Evolutionary conservation across 2,888 invertebrate species (phyloP).

Genomic region (Acrobasis repandana): DNA sequence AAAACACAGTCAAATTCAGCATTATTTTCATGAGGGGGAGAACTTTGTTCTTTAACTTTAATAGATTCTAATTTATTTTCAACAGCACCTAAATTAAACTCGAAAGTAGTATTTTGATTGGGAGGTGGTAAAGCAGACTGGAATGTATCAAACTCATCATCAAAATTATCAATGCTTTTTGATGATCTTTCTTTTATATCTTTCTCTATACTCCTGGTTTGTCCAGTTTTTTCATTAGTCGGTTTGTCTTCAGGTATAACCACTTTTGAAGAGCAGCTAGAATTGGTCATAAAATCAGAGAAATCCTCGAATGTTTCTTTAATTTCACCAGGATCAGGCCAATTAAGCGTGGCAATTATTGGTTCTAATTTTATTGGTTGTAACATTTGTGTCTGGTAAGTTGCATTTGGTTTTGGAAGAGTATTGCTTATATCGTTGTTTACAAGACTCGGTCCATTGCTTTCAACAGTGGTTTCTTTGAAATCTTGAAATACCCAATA

Average conservation of each 20-base stretch:
- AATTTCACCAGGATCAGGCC: slow-evolving; percentile 78
- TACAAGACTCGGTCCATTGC: slow-evolving; percentile 26
- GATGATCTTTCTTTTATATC: slow-evolving; percentile 24
- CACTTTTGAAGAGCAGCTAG: slow-evolving; percentile 36
- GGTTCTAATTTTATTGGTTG: slow-evolving; percentile 74
- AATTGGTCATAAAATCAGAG: slow-evolving; percentile 64
- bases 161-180: slow-evolving; percentile 39
- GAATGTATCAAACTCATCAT: slow-evolving; percentile 76
- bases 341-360: slow-evolving; percentile 70
- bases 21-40: slow-evolving; percentile 30
- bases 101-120: slow-evolving; percentile 33
- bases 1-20: slow-evolving; percentile 43
- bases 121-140: slow-evolving; percentile 62
- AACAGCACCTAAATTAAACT: slow-evolving; percentile 34
- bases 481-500: slow-evolving; percentile 78
- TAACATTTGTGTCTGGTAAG: slow-evolving; percentile 60
- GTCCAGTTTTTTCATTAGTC: slow-evolving; percentile 12
- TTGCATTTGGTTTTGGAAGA: slow-evolving; percentile 38
- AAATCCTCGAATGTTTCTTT: slow-evolving; percentile 74
- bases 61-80: slow-evolving; percentile 27
- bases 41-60: slow-evolving; percentile 36
- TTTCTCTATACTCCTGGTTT: slow-evolving; percentile 18
- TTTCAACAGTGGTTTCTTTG: slow-evolving; percentile 45
- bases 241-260: slow-evolving; percentile 2
- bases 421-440: slow-evolving; percentile 33